These are phyloP conservation scores for Pica pica DNA, from an alignment of 2,113 vertebrate species.

Conservation along the genomic window DNA sequence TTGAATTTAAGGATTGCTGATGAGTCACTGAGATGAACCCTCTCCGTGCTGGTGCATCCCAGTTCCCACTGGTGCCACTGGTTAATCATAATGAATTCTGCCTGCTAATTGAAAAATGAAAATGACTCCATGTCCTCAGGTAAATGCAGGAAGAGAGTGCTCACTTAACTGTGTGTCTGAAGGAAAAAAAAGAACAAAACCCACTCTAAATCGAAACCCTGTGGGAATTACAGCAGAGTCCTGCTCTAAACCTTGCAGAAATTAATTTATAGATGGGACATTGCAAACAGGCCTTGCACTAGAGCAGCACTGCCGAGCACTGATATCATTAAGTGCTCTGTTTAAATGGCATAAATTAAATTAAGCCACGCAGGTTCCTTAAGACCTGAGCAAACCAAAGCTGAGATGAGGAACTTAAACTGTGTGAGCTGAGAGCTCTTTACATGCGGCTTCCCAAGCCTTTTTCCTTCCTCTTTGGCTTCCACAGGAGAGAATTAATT, in stretches of 20 bases:
- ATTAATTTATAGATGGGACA: neutral
- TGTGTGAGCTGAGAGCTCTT: neutral
- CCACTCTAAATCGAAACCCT: neutral
- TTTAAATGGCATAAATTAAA: constrained; percentile 59
- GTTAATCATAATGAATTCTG: neutral
- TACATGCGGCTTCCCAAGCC: neutral
- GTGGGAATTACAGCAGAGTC: neutral
- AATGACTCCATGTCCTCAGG: neutral
- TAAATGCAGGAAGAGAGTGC: neutral
- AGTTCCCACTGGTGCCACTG: neutral
- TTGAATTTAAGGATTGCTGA: neutral
- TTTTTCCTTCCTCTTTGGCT: neutral
- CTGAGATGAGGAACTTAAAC: constrained; percentile 5
- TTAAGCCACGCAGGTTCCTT: neutral
- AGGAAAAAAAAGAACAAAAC: neutral
- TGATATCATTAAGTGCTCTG: constrained; percentile 37
- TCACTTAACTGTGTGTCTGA: neutral
- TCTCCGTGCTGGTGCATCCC: neutral
- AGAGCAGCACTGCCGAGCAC: neutral
- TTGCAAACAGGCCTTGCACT: constrained; percentile 23
- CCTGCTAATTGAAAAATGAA: neutral
- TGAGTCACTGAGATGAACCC: neutral
- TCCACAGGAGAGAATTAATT: neutral
- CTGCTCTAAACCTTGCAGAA: neutral
- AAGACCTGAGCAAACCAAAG: constrained; percentile 29